Evolutionary conservation across 2,113 vertebrate species (phyloP).

Genomic region (Protobothrops mucrosquamatus): DNA sequence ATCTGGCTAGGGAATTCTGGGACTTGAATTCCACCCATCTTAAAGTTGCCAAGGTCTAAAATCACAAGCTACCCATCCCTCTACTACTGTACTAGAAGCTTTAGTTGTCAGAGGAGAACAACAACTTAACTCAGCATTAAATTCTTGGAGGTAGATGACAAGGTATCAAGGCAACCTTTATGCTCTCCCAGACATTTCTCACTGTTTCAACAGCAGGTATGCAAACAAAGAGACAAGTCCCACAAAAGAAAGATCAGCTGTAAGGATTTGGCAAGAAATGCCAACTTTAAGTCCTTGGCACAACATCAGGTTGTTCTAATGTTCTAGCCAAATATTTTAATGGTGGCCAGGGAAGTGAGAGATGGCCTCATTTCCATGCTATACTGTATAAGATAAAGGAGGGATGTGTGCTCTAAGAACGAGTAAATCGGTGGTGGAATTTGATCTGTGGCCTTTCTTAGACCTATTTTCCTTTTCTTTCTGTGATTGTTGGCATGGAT

Average conservation of each 20-base stretch:
- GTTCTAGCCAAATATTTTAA: not conserved
- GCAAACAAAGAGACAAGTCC: not conserved
- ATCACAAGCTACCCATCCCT: not conserved
- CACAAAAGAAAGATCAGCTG: not conserved
- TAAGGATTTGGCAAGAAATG: not conserved
- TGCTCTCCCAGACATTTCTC: not conserved
- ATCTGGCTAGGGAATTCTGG: not conserved
- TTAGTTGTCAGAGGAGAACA: not conserved
- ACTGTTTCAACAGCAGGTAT: not conserved
- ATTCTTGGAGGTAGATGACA: not conserved
- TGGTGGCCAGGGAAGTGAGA: not conserved
- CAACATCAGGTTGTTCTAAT: not conserved
- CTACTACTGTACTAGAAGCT: not conserved
- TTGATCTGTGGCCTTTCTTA: not conserved
- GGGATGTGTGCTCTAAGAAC: not conserved
- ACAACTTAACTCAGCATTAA: not conserved
- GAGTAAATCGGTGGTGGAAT: not conserved
- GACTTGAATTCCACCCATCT: not conserved
- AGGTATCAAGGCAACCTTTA: not conserved
- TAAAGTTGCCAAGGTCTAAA: not conserved
- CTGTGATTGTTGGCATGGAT: not conserved
- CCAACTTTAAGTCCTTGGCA: not conserved
- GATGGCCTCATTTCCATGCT: not conserved
- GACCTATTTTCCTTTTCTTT: not conserved
- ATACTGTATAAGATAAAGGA: not conserved